Percentiles rank a stretch among this genome's conserved stretches.
Conservation (phyloP, 2,797 vertebrate genomes). For the Brachymystax lenok region DNA sequence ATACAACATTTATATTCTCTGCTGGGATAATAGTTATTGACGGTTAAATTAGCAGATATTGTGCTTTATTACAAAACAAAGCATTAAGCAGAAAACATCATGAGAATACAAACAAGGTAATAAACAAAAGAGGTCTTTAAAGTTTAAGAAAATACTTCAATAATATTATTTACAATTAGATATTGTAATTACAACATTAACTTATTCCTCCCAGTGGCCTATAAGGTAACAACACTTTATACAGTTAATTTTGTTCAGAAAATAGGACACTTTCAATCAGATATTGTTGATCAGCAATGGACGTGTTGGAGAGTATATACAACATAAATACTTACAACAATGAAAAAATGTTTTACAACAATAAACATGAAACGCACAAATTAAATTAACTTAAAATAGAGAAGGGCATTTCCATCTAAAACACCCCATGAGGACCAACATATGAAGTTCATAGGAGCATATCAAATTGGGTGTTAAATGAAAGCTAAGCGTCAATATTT, state of each 20-base stretch:
- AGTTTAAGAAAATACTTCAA: not conserved
- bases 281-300: not conserved
- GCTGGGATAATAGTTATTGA: not conserved
- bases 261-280: not conserved
- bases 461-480: no score
- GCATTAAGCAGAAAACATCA: not conserved
- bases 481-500: no score
- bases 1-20: not conserved
- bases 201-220: no score
- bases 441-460: no score
- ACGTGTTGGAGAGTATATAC: not conserved
- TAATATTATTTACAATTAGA: not conserved
- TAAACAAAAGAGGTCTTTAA: not conserved
- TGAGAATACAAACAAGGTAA: not conserved
- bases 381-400: not conserved
- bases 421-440: no score
- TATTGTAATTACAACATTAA: not conserved
- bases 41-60: not conserved
- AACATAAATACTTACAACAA: not conserved
- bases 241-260: not conserved
- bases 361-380: not conserved
- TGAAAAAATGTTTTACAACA: not conserved
- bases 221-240: not conserved
- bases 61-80: not conserved
- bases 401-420: no score